A percentile compares a stretch with the other conserved stretches of the same genome.
These are phyloP conservation scores for Miopithecus talapoin DNA, from an alignment of 2,797 vertebrate genomes.

Conservation along the genomic window DNA sequence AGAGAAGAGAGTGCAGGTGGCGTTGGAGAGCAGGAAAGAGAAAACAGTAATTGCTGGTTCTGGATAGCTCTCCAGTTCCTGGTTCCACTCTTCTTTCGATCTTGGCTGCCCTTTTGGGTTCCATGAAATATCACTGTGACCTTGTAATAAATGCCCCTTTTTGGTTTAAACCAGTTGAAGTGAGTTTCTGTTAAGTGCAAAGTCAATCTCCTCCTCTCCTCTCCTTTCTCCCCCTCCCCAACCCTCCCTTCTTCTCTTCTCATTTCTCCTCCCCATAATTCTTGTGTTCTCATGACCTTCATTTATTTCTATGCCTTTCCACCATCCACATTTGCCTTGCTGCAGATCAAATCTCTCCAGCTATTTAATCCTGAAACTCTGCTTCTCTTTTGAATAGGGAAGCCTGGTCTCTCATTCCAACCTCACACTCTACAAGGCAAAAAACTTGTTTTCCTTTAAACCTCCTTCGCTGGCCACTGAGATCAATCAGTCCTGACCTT, in stretches of 20 bases:
- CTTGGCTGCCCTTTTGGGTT: not conserved
- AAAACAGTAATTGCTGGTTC: not conserved
- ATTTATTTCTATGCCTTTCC: not conserved
- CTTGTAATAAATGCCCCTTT: not conserved
- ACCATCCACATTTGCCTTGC: not conserved
- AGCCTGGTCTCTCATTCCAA: not conserved
- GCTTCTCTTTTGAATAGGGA: not conserved
- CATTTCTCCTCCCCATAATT: not conserved
- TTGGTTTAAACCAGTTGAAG: not conserved
- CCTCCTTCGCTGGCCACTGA: not conserved
- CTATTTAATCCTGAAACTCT: not conserved
- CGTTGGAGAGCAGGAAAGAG: not conserved
- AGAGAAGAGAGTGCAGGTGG: not conserved
- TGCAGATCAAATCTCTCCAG: not conserved
- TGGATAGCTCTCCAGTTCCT: not conserved
- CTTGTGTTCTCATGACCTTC: not conserved
- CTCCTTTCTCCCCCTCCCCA: too few relatives aligned
- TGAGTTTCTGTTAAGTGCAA: conserved; percentile 9
- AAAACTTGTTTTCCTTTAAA: not conserved
- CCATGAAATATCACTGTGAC: not conserved
- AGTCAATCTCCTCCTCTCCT: not conserved
- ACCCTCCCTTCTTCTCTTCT: not conserved
- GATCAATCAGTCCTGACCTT: not conserved
- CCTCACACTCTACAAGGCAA: not conserved
- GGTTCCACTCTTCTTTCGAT: not conserved